phyloP scores from a whole-genome alignment of 2,113 vertebrate genomes.

The Caracal caracal region DNA sequence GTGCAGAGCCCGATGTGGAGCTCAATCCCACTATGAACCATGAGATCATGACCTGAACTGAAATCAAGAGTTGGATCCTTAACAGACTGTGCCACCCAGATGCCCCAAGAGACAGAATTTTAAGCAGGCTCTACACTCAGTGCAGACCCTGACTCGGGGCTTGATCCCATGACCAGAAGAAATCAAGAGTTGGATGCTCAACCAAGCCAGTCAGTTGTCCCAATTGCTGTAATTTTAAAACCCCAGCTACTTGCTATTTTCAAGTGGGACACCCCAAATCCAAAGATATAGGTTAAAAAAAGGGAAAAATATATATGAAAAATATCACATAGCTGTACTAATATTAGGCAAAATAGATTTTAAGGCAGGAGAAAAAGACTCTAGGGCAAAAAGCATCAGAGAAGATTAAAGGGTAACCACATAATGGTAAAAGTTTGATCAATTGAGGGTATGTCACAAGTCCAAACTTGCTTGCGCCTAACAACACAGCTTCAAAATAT shows the following conservation, averaged over 20 bases:
- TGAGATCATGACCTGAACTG: too few relatives aligned
- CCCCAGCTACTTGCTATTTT: background rate
- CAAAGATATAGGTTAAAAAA: background rate
- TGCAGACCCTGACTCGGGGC: too few relatives aligned
- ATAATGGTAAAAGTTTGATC: background rate
- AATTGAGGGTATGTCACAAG: background rate
- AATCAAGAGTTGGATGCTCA: too few relatives aligned
- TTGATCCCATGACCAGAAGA: too few relatives aligned
- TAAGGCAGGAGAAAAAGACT: background rate
- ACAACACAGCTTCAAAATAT: background rate
- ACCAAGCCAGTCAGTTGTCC: too few relatives aligned
- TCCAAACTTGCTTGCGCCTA: background rate
- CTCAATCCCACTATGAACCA: too few relatives aligned
- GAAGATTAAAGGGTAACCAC: background rate
- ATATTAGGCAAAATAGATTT: background rate
- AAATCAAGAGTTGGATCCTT: too few relatives aligned
- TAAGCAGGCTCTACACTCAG: too few relatives aligned
- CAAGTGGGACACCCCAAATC: background rate
- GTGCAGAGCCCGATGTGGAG: too few relatives aligned
- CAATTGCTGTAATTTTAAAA: background rate
- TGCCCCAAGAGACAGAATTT: too few relatives aligned
- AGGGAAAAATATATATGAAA: background rate
- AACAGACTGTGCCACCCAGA: too few relatives aligned
- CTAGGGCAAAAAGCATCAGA: background rate
- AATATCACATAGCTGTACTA: background rate